phyloP scores from a whole-genome alignment of 2,113 vertebrate species.

The Sapajus apella region DNA sequence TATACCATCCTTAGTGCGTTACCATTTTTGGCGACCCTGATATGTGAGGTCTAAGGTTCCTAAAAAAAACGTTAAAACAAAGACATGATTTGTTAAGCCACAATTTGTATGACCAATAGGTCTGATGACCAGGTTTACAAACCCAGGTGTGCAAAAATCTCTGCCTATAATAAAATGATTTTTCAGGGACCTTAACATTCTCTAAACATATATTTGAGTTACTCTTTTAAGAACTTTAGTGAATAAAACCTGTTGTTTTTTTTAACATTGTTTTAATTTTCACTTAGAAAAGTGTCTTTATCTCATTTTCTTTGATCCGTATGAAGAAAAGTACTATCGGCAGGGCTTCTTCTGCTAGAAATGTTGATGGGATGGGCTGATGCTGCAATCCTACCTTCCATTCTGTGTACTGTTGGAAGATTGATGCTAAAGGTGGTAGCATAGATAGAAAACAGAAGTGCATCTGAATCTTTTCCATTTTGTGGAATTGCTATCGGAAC shows the following conservation, averaged over 20 bases:
- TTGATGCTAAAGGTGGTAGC: not conserved
- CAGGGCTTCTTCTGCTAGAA: not conserved
- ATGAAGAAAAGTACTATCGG: rapidly evolving
- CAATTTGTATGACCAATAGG: not conserved
- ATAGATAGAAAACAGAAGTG: rapidly evolving
- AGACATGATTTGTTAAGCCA: not conserved
- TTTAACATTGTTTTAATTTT: not conserved
- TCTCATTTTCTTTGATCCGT: not conserved
- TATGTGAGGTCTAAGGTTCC: not conserved
- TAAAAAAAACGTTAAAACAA: not conserved
- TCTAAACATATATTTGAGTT: not conserved
- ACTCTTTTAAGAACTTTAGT: not conserved
- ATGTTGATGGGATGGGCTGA: no score
- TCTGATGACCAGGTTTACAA: not conserved
- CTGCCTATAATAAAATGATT: not conserved
- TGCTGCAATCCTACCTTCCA: not conserved
- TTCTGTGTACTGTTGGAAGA: no score
- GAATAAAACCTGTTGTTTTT: not conserved
- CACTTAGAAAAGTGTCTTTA: not conserved
- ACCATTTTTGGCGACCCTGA: not conserved
- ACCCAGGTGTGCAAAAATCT: not conserved
- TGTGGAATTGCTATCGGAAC: rapidly evolving
- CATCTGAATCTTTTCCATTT: rapidly evolving
- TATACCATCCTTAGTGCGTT: not conserved
- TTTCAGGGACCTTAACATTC: not conserved